Evolutionary conservation across 2,888 invertebrate species (phyloP), one percentile per base, ranked within the genome.

Genomic region (Melieria crassipennis): DNA sequence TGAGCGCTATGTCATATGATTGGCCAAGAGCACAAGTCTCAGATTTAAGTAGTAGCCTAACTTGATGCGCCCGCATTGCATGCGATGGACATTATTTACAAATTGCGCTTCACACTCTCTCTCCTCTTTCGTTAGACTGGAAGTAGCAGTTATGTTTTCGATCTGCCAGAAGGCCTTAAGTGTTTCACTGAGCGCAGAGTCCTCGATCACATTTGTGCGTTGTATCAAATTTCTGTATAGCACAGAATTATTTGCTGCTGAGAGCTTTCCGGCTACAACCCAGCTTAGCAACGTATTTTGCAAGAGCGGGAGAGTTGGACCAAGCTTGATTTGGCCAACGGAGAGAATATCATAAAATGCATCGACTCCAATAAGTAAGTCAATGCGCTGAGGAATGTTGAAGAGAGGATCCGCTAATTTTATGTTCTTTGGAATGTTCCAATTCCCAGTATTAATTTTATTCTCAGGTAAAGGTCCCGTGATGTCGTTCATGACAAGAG

Each of bases 221-320:
- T 60, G 30, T 52, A 43, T 11, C 3, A 60, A 48, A 46, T 30
- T 9, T 45, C 42, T 60, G 50, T 42, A 50, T 43, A 43, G 16
- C 7, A 13, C 46, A 48, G 16, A n/a, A 43, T 16, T 7, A 63
- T 60, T 48, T 30, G 46, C 9, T 45, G 50, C 13, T 42, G 48
- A 65, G 42, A 72, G 55, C 42, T 70, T 69, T 45, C 73, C 70
- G 7, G 70, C 72, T 9, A 72, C 68, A 42, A 75, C 50, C 70
- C 75, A 75, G 0, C 73, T 73, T 7, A 73, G 47, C 48, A 73
- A 7, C 4, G 73, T 73, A 45, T 70, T 73, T 69, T 75, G 72
- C 4, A 64, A 5, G 7, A 57, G 55, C 10, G 73, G 68, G 16
- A 16, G 70, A 43, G 42, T 66, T 7, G 52, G 7, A n/a, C 69